Percentiles rank a stretch among this genome's conserved stretches.
Evolutionary conservation across 2,113 vertebrate species (phyloP).

Genomic region (Xenopus tropicalis): UCB_Xtro_10.0 CM004447.2:104782001-104782500

Average conservation of each 20-base stretch:
- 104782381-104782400: neutral
- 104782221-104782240: neutral
- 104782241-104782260: neutral
- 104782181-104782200: neutral
- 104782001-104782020: too few relatives aligned
- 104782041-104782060: neutral
- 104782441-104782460: constrained; percentile 33
- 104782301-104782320: neutral
- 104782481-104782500: constrained; percentile 71
- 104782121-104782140: neutral
- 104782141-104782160: neutral
- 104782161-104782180: neutral
- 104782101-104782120: too few relatives aligned
- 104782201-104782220: neutral
- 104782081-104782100: too few relatives aligned
- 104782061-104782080: too few relatives aligned
- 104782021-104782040: neutral
- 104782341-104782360: neutral
- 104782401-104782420: neutral
- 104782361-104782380: neutral
- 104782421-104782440: constrained; percentile 28
- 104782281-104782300: neutral
- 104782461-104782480: constrained; percentile 45
- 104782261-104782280: neutral
- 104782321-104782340: neutral